Percentiles rank a stretch among this genome's conserved stretches.
Evolutionary conservation across 2,888 invertebrate genomes (phyloP).

Genomic region (Cordilura impudica): DNA sequence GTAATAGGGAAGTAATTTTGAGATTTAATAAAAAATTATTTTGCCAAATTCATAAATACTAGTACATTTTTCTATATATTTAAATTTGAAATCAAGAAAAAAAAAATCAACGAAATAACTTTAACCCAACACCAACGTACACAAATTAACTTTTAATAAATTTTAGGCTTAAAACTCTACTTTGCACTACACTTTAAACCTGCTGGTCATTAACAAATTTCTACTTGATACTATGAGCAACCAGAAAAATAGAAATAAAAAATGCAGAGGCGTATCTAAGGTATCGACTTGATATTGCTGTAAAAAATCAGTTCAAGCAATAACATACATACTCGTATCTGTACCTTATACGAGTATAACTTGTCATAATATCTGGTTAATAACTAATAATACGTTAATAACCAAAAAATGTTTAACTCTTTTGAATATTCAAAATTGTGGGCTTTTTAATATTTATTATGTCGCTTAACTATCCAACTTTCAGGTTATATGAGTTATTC

Average conservation of each 20-base stretch:
- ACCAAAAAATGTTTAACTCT: not conserved
- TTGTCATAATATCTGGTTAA: not conserved
- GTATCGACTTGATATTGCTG: not conserved
- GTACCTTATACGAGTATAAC: not conserved
- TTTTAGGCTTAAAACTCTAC: slow-evolving; percentile 25
- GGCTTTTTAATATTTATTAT: not conserved
- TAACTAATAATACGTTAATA: not conserved
- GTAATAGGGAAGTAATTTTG: too few relatives aligned
- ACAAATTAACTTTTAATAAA: not conserved
- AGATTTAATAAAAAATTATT: too few relatives aligned
- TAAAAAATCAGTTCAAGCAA: not conserved
- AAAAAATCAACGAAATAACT: too few relatives aligned
- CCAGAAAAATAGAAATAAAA: slow-evolving; percentile 7
- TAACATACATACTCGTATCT: not conserved
- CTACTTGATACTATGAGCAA: not conserved
- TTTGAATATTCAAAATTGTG: not conserved
- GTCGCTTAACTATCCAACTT: not conserved
- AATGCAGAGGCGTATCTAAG: slow-evolving; percentile 41
- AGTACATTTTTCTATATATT: too few relatives aligned
- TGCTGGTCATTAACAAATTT: slow-evolving; percentile 38
- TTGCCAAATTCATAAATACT: too few relatives aligned
- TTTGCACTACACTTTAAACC: slow-evolving; percentile 14
- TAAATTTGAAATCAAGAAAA: too few relatives aligned
- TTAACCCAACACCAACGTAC: not conserved
- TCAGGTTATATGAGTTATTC: too few relatives aligned